Evolutionary conservation across 2,113 vertebrate genomes (phyloP).

Genomic region (Anolis sagrei): DNA sequence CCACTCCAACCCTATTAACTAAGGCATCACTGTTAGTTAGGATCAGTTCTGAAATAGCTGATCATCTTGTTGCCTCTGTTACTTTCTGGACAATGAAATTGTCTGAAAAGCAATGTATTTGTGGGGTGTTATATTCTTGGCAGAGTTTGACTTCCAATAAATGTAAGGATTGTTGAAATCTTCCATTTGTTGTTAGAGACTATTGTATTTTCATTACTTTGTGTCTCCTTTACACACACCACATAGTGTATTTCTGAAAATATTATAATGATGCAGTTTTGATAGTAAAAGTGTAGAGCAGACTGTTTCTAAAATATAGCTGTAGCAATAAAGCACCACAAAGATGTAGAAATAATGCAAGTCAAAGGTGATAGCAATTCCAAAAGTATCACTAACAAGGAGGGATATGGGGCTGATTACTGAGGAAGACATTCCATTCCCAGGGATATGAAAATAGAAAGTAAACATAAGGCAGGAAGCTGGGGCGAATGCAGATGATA

Average conservation of each 20-base stretch:
- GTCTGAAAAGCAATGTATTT: too few species aligned
- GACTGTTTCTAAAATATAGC: not conserved
- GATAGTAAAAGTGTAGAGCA: not conserved
- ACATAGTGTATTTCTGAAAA: not conserved
- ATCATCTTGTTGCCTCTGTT: too few species aligned
- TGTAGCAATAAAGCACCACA: conserved; percentile 40
- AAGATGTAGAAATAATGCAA: conserved; percentile 42
- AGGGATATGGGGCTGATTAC: conserved; percentile 34
- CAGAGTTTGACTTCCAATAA: too few species aligned
- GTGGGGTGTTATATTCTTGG: too few species aligned
- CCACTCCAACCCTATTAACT: too few species aligned
- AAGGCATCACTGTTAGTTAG: too few species aligned
- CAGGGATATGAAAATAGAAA: conserved; percentile 82
- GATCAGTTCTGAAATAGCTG: too few species aligned
- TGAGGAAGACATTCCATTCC: conserved; percentile 73
- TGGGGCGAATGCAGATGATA: conserved; percentile 37
- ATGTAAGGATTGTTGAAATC: too few species aligned
- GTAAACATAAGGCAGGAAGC: conserved; percentile 75
- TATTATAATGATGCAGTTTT: not conserved
- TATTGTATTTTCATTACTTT: not conserved
- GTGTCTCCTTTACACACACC: not conserved
- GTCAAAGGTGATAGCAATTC: conserved; percentile 8
- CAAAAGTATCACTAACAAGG: conserved; percentile 3
- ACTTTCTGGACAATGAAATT: too few species aligned
- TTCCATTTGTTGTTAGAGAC: too few species aligned